Evolutionary conservation across 2,113 vertebrate species (phyloP), one percentile per base, ranked within the genome.

Genomic region (Alectura lathami): DNA sequence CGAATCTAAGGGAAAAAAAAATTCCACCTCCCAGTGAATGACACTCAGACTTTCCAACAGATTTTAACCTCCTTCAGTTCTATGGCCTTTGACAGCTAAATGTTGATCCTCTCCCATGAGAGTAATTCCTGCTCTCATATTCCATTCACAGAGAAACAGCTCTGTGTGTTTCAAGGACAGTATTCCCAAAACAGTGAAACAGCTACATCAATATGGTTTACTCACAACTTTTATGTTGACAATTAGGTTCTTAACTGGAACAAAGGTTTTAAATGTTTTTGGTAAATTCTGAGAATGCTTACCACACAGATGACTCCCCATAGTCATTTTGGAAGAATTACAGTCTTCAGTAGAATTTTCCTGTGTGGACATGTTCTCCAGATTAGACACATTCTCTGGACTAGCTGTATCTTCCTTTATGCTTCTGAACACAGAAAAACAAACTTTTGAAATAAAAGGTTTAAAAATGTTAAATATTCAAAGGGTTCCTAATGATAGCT

Each of bases 261-360:
- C 30, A 26, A 12, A 29, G 9, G 1, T 48, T 47, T 43, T 13
- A 11, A 17, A 70, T 17, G 54, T 11, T 24, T 57, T 10, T n/a
- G 0, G 22, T 29, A 57, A 91, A 62, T 30, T 7, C 50, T 7
- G 23, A 30, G 34, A 63, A 69, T 2, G 45, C 94, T 89, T 78
- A 98, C 98, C 96, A 6, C 27, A 45, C 29, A 32, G 43, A 63
- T 27, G 48, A 84, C 15, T 72, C 48, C 63, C 82, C 22, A 53
- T 56, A 66, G 30, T 17, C 4, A 7, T 38, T 78, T 74, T 3
- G 26, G 89, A 32, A 56, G 40, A 32, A 24, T 30, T 29, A n/a
- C 4, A 53, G 48, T 32, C 34, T 45, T 48, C 86, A 13, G 62
- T 6, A 43, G 22, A 13, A 7, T 48, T 8, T 32, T 86, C 79